Conservation (phyloP, 2,113 vertebrate genomes). For the Sula dactylatra region DNA sequence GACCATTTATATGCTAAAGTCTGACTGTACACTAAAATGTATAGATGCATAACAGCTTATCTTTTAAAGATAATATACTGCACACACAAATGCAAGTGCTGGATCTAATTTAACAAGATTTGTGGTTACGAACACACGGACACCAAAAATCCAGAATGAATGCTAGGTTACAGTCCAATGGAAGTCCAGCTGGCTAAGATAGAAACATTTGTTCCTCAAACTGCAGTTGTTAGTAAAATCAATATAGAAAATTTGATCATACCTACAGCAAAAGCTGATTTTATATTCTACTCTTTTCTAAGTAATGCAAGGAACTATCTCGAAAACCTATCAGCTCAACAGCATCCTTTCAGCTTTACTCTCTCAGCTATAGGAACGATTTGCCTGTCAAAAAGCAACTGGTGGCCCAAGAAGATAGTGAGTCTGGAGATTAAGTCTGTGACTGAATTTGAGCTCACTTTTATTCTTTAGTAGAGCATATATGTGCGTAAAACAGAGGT, state of each 20-base stretch:
- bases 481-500: accelerated
- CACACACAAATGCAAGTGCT: constrained; percentile 36
- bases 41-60: constrained; percentile 57
- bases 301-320: not conserved
- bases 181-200: constrained; percentile 35
- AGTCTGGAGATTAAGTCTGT: not conserved
- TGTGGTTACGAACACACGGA: constrained; percentile 68
- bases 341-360: not conserved
- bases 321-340: not conserved
- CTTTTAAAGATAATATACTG: constrained; percentile 60
- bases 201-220: not conserved
- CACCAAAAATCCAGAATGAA: constrained; percentile 47
- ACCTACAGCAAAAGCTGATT: not conserved
- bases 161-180: constrained; percentile 17
- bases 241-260: not conserved
- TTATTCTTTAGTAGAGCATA: not conserved
- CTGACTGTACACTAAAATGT: constrained; percentile 27
- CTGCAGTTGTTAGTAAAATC: not conserved
- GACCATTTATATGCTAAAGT: constrained; percentile 46
- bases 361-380: no score
- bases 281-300: not conserved
- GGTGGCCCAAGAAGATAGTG: not conserved
- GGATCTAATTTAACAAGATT: constrained; percentile 66
- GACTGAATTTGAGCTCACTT: not conserved
- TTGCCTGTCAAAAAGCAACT: not conserved